A percentile compares a stretch with the other conserved stretches of the same genome.
Conservation (phyloP, 2,888 invertebrate species). For the Eurois occulta region DNA sequence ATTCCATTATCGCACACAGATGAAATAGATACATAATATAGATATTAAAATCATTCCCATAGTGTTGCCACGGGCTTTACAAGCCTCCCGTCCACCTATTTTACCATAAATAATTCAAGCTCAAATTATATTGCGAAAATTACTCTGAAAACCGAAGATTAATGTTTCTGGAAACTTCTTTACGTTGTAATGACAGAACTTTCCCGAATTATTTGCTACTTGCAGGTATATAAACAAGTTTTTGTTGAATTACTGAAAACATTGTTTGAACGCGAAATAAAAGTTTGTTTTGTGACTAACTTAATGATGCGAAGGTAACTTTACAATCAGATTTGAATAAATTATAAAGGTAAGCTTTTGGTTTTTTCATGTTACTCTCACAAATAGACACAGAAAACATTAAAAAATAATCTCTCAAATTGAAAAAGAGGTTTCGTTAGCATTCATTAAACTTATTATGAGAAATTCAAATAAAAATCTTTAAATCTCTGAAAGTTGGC, state of each 20-base stretch:
- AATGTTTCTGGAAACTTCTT: slow-evolving; percentile 37
- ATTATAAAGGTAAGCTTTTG: background rate
- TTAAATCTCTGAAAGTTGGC: background rate
- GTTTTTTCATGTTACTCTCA: background rate
- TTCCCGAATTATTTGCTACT: slow-evolving; percentile 33
- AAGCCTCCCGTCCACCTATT: background rate
- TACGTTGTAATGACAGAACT: slow-evolving; percentile 36
- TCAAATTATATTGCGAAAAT: slow-evolving; percentile 30
- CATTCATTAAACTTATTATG: too few species aligned
- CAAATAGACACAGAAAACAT: background rate
- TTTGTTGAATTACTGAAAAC: slow-evolving; percentile 27
- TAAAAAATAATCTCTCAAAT: background rate
- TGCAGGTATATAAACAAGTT: slow-evolving; percentile 25
- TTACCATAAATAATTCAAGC: slow-evolving; percentile 18
- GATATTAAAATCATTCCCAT: background rate
- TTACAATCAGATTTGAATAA: slow-evolving; percentile 1
- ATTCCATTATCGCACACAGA: background rate
- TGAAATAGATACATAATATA: background rate
- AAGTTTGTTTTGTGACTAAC: slow-evolving; percentile 21
- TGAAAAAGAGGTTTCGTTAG: background rate
- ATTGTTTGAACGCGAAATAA: background rate
- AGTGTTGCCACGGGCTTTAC: background rate
- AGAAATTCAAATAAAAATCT: too few species aligned
- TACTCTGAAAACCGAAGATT: slow-evolving; percentile 39
- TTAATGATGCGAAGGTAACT: background rate